phyloP scores from a whole-genome alignment of 1,140 invertebrate genomes.

The Hylaeus anthracinus region DNA sequence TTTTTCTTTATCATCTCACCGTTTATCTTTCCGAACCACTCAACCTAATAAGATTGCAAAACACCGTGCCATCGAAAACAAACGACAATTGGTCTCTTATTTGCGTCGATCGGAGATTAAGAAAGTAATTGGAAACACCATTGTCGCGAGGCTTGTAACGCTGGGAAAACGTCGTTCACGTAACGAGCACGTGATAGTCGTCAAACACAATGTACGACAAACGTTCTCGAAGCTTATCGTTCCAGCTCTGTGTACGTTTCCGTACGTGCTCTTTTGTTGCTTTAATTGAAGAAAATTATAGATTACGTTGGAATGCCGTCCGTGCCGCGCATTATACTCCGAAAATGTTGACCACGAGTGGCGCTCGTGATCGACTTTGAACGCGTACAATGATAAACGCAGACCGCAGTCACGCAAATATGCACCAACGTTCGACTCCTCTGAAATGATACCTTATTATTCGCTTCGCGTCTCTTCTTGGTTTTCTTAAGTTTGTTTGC shows the following conservation, averaged over 20 bases:
- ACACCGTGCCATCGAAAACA: neutral
- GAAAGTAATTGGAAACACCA: neutral
- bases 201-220: neutral
- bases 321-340: neutral
- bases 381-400: neutral
- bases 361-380: conserved; percentile 19
- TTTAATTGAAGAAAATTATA: conserved; percentile 29
- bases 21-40: too few relatives aligned
- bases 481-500: neutral
- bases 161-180: neutral
- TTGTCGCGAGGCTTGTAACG: neutral
- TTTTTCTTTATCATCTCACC: too few relatives aligned
- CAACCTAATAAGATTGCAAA: too few relatives aligned
- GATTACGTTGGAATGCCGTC: neutral
- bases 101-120: neutral
- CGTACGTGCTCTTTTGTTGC: conserved; percentile 5
- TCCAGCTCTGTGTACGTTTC: neutral
- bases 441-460: conserved; percentile 3
- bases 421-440: neutral
- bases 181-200: neutral
- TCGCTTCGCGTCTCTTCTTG: neutral
- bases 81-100: neutral
- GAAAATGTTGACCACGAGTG: conserved; percentile 28
- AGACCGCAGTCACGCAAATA: conserved; percentile 1
- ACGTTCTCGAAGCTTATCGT: neutral